phyloP scores from a whole-genome alignment of 2,797 vertebrate species.

The Cichlasoma orientale region DNA sequence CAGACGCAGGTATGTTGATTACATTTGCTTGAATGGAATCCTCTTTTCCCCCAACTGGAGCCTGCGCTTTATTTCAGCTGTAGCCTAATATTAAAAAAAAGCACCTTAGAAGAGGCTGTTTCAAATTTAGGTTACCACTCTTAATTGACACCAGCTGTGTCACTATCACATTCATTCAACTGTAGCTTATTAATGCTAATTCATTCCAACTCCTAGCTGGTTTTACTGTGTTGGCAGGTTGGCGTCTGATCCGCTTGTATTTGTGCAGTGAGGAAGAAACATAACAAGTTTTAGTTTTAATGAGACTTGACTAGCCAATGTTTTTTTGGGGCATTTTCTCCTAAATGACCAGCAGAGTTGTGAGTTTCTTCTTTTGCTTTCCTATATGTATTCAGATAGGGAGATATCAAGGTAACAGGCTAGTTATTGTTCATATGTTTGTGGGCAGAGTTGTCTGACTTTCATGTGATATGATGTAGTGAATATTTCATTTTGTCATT shows the following conservation, averaged over 20 bases:
- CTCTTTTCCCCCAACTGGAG: neutral
- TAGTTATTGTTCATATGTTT: neutral
- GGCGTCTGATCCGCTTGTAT: neutral
- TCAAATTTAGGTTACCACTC: neutral
- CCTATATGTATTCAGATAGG: neutral
- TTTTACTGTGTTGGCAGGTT: neutral
- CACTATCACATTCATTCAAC: neutral
- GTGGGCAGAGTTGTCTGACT: neutral
- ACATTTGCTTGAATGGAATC: neutral
- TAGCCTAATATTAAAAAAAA: neutral
- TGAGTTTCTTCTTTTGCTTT: neutral
- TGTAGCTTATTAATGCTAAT: neutral
- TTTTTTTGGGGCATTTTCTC: neutral
- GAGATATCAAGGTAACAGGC: neutral
- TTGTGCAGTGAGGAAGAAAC: neutral
- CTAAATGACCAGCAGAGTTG: neutral
- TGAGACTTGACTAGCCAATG: neutral
- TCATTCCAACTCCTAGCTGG: neutral
- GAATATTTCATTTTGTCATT: neutral
- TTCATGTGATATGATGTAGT: neutral
- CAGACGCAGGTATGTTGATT: neutral
- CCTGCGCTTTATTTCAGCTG: neutral
- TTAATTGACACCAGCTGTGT: constrained; percentile 6
- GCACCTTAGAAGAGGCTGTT: neutral
- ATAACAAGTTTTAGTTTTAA: neutral